phyloP scores from a whole-genome alignment of 2,888 invertebrate species.

The Epinotia nisella region DNA sequence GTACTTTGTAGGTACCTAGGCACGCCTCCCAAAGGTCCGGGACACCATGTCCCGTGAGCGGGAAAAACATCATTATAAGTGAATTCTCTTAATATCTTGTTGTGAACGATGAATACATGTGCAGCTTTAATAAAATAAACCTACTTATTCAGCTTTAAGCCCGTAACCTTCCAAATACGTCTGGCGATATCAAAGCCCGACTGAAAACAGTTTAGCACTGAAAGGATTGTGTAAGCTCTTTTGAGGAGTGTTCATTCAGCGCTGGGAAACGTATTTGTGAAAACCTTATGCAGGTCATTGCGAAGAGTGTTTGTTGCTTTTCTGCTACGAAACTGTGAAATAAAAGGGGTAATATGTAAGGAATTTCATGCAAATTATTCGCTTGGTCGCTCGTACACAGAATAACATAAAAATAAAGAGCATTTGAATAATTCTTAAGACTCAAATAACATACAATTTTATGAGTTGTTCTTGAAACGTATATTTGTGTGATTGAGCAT shows the following conservation, averaged over 20 bases:
- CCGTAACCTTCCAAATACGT: not conserved
- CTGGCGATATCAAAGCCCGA: not conserved
- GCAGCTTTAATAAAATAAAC: too few relatives aligned
- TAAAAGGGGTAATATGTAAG: not conserved
- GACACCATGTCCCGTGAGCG: too few relatives aligned
- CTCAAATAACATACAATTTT: too few relatives aligned
- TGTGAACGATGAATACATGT: not conserved
- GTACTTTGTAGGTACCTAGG: too few relatives aligned
- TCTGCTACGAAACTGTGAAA: not conserved
- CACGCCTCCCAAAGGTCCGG: too few relatives aligned
- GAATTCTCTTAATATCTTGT: too few relatives aligned
- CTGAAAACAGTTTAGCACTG: constrained; percentile 18
- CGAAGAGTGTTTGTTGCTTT: constrained; percentile 2
- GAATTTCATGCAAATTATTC: not conserved
- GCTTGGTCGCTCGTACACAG: not conserved
- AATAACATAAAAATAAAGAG: too few relatives aligned
- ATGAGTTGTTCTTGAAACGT: too few relatives aligned
- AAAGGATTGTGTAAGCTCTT: constrained; percentile 26
- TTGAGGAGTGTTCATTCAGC: constrained; percentile 22
- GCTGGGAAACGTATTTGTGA: constrained; percentile 15
- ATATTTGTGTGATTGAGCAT: too few relatives aligned
- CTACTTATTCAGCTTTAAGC: not conserved
- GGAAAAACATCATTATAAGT: too few relatives aligned
- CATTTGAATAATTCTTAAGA: too few relatives aligned
- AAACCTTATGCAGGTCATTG: constrained; percentile 24